phyloP scores from a whole-genome alignment of 2,888 invertebrate species.

The Watsonalla binaria region DNA sequence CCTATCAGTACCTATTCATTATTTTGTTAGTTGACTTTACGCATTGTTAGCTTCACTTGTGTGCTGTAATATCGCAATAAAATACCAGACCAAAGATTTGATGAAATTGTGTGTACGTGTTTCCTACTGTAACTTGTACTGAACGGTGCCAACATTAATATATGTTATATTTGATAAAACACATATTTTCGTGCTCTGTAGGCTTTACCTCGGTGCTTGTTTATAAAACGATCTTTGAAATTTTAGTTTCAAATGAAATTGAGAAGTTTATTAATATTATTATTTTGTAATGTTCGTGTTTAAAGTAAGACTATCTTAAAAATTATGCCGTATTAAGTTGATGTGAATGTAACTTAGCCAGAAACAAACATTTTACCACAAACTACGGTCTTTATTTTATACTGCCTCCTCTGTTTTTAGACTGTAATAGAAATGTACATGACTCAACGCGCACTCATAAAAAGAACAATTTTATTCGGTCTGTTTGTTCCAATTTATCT shows the following conservation, averaged over 20 bases:
- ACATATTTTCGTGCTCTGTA: slow-evolving; percentile 12
- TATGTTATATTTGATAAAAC: slow-evolving; percentile 33
- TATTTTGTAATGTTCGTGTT: neutral
- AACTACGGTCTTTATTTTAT: neutral
- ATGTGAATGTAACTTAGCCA: neutral
- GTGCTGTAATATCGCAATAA: slow-evolving; percentile 50
- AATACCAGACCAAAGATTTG: slow-evolving; percentile 66
- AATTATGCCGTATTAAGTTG: neutral
- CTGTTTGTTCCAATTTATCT: too few species aligned
- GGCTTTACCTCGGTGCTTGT: slow-evolving; percentile 32
- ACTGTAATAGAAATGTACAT: too few species aligned
- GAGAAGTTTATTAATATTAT: neutral
- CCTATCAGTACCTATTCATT: slow-evolving; percentile 19
- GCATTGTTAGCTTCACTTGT: slow-evolving; percentile 4
- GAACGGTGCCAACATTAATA: slow-evolving; percentile 54
- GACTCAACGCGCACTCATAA: too few species aligned
- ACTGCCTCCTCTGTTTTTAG: neutral
- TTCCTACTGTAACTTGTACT: slow-evolving; percentile 39
- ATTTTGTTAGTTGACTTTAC: slow-evolving; percentile 13
- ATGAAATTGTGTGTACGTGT: slow-evolving; percentile 46
- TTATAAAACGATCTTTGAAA: slow-evolving; percentile 1
- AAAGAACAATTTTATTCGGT: too few species aligned
- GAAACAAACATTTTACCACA: neutral
- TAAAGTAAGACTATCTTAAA: neutral
- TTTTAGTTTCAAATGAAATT: neutral